Conservation (phyloP, 2,797 vertebrate genomes). For the Tarsius wallacei region DNA sequence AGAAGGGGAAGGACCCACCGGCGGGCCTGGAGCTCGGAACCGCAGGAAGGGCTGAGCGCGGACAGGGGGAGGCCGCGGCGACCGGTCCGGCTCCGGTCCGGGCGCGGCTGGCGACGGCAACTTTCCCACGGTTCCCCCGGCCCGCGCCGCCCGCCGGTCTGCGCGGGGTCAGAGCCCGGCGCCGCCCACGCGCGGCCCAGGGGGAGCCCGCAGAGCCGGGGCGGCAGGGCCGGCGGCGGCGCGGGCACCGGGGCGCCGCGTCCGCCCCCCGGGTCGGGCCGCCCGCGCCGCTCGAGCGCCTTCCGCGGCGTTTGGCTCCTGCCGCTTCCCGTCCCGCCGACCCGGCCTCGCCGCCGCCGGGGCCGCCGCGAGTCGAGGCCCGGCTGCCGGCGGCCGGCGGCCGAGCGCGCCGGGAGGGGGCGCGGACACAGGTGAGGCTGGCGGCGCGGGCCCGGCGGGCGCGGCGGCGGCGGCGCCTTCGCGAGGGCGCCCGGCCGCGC, state of each 20-base stretch:
- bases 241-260: accelerated
- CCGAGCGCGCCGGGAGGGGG: neutral
- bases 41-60: neutral
- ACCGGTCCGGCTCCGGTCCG: neutral
- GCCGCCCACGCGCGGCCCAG: slow-evolving; percentile 49
- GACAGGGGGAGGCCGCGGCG: accelerated
- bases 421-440: slow-evolving; percentile 60
- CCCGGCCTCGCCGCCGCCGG: neutral
- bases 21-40: neutral
- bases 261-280: neutral
- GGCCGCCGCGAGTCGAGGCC: neutral
- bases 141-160: accelerated
- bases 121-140: neutral
- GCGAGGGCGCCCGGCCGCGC: neutral
- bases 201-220: neutral
- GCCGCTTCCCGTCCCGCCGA: slow-evolving; percentile 88
- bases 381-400: slow-evolving; percentile 2
- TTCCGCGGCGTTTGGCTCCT: slow-evolving; percentile 88
- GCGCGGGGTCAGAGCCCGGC: slow-evolving; percentile 41
- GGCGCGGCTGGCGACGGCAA: neutral
- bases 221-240: accelerated
- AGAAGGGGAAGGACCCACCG: neutral
- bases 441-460: neutral
- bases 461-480: neutral
- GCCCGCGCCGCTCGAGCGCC: slow-evolving; percentile 75